A percentile compares a stretch with the other conserved stretches of the same genome.
Evolutionary conservation across 2,888 invertebrate genomes (phyloP).

Genomic region (Sepiola atlantica): DNA sequence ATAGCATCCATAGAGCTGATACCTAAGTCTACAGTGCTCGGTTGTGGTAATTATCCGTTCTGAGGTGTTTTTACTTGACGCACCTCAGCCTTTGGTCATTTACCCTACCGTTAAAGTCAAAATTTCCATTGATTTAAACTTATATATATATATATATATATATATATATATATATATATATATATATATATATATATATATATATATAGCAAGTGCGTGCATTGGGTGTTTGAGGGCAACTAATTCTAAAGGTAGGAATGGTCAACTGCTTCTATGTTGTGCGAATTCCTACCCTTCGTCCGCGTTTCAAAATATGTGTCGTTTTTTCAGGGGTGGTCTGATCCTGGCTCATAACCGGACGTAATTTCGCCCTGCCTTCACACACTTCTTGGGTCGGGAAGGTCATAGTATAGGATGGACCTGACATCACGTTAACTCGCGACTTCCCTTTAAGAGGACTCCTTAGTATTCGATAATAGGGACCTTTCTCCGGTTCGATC

Average conservation of each 20-base stretch:
- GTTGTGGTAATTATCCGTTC: too few relatives aligned
- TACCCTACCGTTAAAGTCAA: too few relatives aligned
- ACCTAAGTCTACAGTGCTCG: too few relatives aligned
- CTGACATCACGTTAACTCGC: not conserved
- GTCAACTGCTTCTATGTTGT: not conserved
- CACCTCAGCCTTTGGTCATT: too few relatives aligned
- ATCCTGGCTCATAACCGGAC: not conserved
- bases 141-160: not conserved
- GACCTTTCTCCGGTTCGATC: not conserved
- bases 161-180: conserved; percentile 2
- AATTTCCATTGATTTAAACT: too few relatives aligned
- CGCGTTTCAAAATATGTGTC: not conserved
- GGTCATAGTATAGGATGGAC: not conserved
- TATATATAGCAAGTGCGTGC: not conserved
- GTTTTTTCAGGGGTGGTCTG: not conserved
- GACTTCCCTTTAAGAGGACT: not conserved
- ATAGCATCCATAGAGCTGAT: too few relatives aligned
- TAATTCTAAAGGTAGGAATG: not conserved
- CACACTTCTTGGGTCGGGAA: not conserved
- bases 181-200: conserved; percentile 2
- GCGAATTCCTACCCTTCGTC: not conserved
- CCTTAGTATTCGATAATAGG: not conserved
- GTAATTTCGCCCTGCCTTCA: not conserved
- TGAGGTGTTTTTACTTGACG: too few relatives aligned
- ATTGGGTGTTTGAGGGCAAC: not conserved